phyloP scores from a whole-genome alignment of 2,113 vertebrate genomes.

The Scopus umbretta region DNA sequence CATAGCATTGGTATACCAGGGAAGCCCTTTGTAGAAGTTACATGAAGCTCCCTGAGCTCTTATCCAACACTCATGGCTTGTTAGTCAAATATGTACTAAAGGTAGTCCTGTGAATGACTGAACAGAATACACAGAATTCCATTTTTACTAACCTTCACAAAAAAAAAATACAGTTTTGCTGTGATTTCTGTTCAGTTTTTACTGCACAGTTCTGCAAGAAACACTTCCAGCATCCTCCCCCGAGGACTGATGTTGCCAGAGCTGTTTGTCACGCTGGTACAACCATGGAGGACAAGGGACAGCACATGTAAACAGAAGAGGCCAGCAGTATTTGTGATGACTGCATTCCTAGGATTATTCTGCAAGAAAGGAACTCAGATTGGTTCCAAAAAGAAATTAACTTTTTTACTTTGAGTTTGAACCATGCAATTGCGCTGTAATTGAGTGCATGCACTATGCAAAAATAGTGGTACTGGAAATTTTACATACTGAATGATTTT shows the following conservation, averaged over 20 bases:
- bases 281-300: background rate
- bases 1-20: too few species aligned
- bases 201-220: background rate
- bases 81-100: background rate
- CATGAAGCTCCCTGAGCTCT: background rate
- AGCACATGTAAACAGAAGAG: background rate
- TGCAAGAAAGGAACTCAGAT: background rate
- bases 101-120: background rate
- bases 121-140: background rate
- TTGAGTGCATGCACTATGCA: accelerated
- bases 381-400: accelerated
- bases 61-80: background rate
- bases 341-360: background rate
- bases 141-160: background rate
- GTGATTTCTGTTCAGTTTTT: background rate
- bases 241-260: accelerated
- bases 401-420: background rate
- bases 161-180: background rate
- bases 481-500: accelerated
- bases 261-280: background rate
- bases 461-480: accelerated
- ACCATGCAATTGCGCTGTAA: background rate
- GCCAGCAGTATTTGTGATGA: background rate
- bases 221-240: background rate
- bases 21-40: background rate